Evolutionary conservation across 2,888 invertebrate species (phyloP), one percentile per base, ranked within the genome.

Genomic region (Yponomeuta evonymella): DNA sequence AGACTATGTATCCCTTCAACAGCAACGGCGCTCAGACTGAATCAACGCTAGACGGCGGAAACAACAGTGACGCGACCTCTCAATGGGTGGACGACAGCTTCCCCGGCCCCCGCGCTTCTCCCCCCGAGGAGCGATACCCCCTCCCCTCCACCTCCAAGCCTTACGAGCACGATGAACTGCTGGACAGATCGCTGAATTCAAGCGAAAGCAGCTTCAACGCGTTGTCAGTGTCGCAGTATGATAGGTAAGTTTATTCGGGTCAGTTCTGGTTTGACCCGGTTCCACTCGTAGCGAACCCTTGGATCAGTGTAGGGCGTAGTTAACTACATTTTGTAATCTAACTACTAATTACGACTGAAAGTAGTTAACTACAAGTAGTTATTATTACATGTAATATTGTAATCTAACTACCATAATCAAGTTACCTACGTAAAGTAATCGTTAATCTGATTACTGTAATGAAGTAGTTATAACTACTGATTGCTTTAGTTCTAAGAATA

Each of bases 81-180:
- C 91, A 92, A 73, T 93, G 92, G 92, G 90, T 93, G 74, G 92
- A 92, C 81, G 92, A 93, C 83, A 90, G 91, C 78, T 92, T 92
- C 84, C 90, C 89, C 72, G 82, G 84, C n/a, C 82, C 86, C 48
- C 83, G 83, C 76, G 69, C 83, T 43, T 83, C 69, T 12, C 64
- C 66, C 33, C 63, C 63, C 71, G 29, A 51, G 48, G 70, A 64
- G 29, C 51, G 48, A 30, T 67, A 70, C 67, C 62, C 10, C 65
- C 69, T 80, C 81, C 87, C 84, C 72, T 83, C 83, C 75, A 77
- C 88, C 0, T 87, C 89, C 29, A 90, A 89, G 70, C 82, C 90
- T 1, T 64, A 88, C 79, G 89, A 89, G 67, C 89, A 90, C 72
- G 73, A 73, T 30, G 62, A 69, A 51, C 30, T 62, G 69, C 33